phyloP scores from a whole-genome alignment of 2,888 invertebrate genomes.

The Priocnemis perturbator region DNA sequence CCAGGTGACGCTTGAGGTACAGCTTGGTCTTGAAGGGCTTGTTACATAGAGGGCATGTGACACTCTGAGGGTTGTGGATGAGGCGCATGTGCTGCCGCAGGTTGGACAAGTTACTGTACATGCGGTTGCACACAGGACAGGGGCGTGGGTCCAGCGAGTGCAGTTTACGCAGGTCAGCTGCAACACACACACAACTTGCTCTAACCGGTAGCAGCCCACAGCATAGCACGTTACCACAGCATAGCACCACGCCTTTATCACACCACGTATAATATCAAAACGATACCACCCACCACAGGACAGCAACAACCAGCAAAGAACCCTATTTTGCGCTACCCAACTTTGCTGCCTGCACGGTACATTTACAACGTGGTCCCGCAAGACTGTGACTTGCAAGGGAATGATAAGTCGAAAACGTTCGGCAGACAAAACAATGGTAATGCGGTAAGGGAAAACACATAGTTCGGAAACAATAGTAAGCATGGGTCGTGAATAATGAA shows the following conservation, averaged over 20 bases:
- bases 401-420: constrained; percentile 32
- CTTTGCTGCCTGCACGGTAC: constrained; percentile 69
- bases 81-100: constrained; percentile 81
- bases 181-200: constrained; percentile 76
- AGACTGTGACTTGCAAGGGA: constrained; percentile 39
- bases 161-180: constrained; percentile 76
- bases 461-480: constrained; percentile 43
- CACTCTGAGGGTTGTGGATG: constrained; percentile 81
- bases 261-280: constrained; percentile 54
- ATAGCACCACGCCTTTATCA: constrained; percentile 58
- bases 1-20: constrained; percentile 80
- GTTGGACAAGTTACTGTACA: constrained; percentile 82
- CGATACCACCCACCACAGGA: constrained; percentile 74
- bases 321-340: constrained; percentile 67
- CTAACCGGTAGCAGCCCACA: constrained; percentile 71
- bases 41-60: constrained; percentile 79
- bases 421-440: constrained; percentile 41
- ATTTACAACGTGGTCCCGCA: constrained; percentile 44
- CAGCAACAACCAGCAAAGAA: constrained; percentile 75
- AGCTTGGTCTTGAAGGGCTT: constrained; percentile 81
- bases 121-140: constrained; percentile 81
- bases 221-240: constrained; percentile 62
- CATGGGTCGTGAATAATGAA: constrained; percentile 37
- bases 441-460: constrained; percentile 42
- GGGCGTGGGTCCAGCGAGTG: constrained; percentile 79